Percentiles rank a stretch among this genome's conserved stretches.
phyloP scores from a whole-genome alignment of 2,113 vertebrate genomes.

The Paracanthobrama guichenoti region DNA sequence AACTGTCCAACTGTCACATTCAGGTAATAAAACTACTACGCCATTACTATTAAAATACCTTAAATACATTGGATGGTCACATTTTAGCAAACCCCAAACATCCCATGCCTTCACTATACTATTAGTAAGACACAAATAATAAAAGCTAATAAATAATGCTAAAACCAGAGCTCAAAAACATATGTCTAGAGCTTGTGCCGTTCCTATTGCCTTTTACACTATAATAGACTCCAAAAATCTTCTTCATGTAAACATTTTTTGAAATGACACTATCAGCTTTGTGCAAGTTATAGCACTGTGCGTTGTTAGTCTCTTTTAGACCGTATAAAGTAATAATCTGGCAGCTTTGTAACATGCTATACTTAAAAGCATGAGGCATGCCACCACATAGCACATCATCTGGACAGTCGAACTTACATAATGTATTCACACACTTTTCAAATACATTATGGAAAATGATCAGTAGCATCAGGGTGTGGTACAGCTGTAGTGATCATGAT shows the following conservation, averaged over 20 bases:
- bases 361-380: slow-evolving; percentile 2
- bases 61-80: slow-evolving; percentile 3
- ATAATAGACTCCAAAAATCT: slow-evolving; percentile 18
- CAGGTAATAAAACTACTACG: slow-evolving; percentile 55
- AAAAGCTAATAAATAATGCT: slow-evolving; percentile 36
- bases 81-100: slow-evolving; percentile 37
- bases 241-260: slow-evolving; percentile 39
- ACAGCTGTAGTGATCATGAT: neutral
- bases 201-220: slow-evolving; percentile 19
- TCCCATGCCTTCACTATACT: slow-evolving; percentile 18
- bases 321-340: slow-evolving; percentile 23
- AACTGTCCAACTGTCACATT: slow-evolving; percentile 32
- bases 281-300: slow-evolving; percentile 3
- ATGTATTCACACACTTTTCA: neutral
- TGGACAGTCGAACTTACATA: slow-evolving; percentile 30
- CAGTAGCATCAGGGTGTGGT: neutral
- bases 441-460: neutral
- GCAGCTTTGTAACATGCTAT: slow-evolving; percentile 7
- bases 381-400: neutral
- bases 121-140: slow-evolving; percentile 26
- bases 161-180: slow-evolving; percentile 20
- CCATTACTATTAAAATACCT: slow-evolving; percentile 18
- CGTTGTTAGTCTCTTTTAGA: slow-evolving; percentile 9
- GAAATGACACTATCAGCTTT: neutral
- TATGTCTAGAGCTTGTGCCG: neutral